Conservation (phyloP, 1,140 invertebrate genomes). For the Bombus difficillimus region DNA sequence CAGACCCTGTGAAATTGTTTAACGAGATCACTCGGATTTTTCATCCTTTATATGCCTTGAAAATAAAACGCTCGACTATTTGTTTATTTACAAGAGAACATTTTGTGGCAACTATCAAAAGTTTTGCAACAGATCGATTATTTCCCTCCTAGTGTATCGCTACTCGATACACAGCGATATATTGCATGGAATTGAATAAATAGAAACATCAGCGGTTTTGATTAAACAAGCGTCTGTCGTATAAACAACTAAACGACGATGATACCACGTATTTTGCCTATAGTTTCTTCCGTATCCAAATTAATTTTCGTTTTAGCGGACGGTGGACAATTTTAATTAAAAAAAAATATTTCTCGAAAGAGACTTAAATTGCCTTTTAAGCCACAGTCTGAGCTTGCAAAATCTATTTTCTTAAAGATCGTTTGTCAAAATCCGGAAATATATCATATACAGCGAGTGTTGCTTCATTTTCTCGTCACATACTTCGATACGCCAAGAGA, state of each 20-base stretch:
- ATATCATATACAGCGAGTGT: slow-evolving; percentile 3
- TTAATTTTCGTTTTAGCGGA: not conserved
- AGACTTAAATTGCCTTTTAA: not conserved
- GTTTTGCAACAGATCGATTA: not conserved
- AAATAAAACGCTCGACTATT: not conserved
- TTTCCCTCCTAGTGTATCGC: not conserved
- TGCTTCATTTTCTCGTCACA: not conserved
- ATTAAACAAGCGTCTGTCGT: not conserved
- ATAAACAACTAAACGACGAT: too few relatives aligned
- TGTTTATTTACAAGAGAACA: not conserved
- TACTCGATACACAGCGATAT: not conserved
- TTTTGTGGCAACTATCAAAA: not conserved
- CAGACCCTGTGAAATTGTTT: not conserved
- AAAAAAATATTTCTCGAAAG: not conserved
- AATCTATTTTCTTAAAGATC: slow-evolving; percentile 1
- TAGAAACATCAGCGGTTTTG: slow-evolving; percentile 13
- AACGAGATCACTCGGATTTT: slow-evolving; percentile 10
- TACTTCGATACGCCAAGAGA: too few relatives aligned
- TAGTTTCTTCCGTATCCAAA: not conserved
- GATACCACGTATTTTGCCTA: too few relatives aligned
- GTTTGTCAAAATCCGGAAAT: slow-evolving; percentile 6
- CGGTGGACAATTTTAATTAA: not conserved
- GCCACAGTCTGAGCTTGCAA: not conserved
- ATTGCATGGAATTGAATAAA: not conserved
- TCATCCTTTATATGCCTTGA: too few relatives aligned